phyloP scores from a whole-genome alignment of 1,140 invertebrate species.

The Drosophila nigrodunni region DNA sequence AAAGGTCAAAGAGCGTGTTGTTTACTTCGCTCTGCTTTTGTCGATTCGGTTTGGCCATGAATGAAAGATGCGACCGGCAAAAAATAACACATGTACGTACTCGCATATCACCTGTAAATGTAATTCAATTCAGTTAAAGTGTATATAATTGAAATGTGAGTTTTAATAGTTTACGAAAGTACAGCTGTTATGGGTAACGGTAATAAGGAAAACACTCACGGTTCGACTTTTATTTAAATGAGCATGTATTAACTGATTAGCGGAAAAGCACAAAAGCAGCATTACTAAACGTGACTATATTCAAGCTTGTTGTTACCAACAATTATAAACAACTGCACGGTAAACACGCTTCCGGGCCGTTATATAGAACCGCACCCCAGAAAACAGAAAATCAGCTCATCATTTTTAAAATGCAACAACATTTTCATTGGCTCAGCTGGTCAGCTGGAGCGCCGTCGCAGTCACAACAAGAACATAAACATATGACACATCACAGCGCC shows the following conservation, averaged over 20 bases:
- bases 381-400: constrained; percentile 18
- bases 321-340: constrained; percentile 29
- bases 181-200: too few relatives aligned
- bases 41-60: constrained; percentile 63
- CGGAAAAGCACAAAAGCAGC: not conserved
- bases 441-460: constrained; percentile 28
- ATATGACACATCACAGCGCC: constrained; percentile 58
- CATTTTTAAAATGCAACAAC: constrained; percentile 30
- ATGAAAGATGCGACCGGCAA: constrained; percentile 59
- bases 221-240: not conserved
- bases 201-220: too few relatives aligned
- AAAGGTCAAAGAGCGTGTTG: constrained; percentile 78
- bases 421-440: constrained; percentile 62
- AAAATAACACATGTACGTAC: constrained; percentile 5
- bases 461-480: constrained; percentile 57
- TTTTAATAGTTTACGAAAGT: too few relatives aligned
- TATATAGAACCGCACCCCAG: constrained; percentile 36
- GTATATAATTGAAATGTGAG: too few relatives aligned
- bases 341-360: constrained; percentile 20
- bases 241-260: not conserved
- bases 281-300: constrained; percentile 5
- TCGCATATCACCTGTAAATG: not conserved
- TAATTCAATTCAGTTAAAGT: too few relatives aligned
- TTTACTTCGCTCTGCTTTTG: constrained; percentile 48
- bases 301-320: not conserved